Evolutionary conservation across 2,888 invertebrate genomes (phyloP), one percentile per base, ranked within the genome.

Genomic region (Sarcophaga caerulescens): DNA sequence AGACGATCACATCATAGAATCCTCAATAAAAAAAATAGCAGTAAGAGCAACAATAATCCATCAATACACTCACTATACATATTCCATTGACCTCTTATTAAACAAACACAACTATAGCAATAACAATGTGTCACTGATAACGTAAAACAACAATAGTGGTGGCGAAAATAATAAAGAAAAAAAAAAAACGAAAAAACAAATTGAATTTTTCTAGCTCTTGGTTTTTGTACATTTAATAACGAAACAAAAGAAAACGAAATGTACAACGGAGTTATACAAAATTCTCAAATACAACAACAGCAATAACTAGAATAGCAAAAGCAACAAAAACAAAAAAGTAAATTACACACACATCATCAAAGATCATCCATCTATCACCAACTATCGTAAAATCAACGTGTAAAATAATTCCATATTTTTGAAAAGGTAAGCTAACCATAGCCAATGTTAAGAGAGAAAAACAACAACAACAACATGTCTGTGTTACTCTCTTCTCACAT

Each of bases 351-450:
- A 19, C 6, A 23, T 21, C 12, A 65, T 25, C 19, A 71, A 59
- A 65, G 44, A 60, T 74, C 73, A 69, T 44, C 70, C 45, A 66
- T 68, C 59, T n/a, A n/a, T n/a, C n/a, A n/a, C n/a, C 65, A 11
- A 21, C 65, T 44, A 65, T 35, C 35, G 35, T 35, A 35, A 35
- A 65, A 35, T 66, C 23, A 19, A 52, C 44, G 11, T 45, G 35
- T 44, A 66, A 83, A 83, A 47, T 12, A 68, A 57, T 83, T 63
- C 62, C 45, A 69, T 74, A 69, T 12, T 44, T 62, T 44, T 1
- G 52, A 52, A 52, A 79, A 84, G 84, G 84, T 84, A 84, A 84
- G 79, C 12, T 69, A 74, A 5, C 17, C 52, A 52, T 4, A 14
- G 12, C 17, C 17, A 14, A 52, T 12, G 52, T 12, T 52, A 17